Base-by-base conservation (phyloP, 37 sponge, comb jelly and placozoan species). In the Mnemiopsis leidyi region DNA sequence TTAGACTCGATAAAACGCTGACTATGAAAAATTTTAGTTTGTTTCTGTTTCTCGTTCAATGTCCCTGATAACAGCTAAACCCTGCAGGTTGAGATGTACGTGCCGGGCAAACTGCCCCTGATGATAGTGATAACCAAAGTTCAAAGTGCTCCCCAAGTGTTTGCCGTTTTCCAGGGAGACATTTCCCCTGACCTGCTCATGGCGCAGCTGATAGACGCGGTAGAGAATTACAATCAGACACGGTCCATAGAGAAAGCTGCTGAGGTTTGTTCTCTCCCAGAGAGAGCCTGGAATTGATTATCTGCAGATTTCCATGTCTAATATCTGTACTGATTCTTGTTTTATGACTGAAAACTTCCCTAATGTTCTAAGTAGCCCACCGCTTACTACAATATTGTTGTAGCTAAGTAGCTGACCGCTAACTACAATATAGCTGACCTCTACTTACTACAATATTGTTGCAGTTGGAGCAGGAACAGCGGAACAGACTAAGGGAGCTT, bases 71-170 rank as follows among this genome's bases (percentile, higher is more conserved):
- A 48, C 61, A 48, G 61, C 61, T 5, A 18, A 5, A 5, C 29
- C 73, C 73, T 25, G 1, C 29, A 69, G 73, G 73, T 69, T 5
- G 73, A 79, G 21, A 34, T 18, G 36, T 36, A 35, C 21, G 36
- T 79, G 21, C 82, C 82, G 36, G 82, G 32, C 33, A 79, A 79
- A 32, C 82, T 79, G 82, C 82, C 82, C 37, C 35, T 79, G 23
- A 36, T 79, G 82, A 35, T 79, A 35, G 82, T 79, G 20, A 79
- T 79, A 29, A 79, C 82, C 33, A 79, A 79, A 21, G 82, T 79
- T 5, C 35, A 79, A 36, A 35, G 82, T 33, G 23, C 82, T 32
- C 82, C 82, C 36, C 82, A 79, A 36, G 82, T 79, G 7, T 79
- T 79, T 79, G 37, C 37, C 21, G 37, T 79, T 2, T 79, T 79